Evolutionary conservation across 1,140 invertebrate species (phyloP).

Genomic region (Diabrotica virgifera): DNA sequence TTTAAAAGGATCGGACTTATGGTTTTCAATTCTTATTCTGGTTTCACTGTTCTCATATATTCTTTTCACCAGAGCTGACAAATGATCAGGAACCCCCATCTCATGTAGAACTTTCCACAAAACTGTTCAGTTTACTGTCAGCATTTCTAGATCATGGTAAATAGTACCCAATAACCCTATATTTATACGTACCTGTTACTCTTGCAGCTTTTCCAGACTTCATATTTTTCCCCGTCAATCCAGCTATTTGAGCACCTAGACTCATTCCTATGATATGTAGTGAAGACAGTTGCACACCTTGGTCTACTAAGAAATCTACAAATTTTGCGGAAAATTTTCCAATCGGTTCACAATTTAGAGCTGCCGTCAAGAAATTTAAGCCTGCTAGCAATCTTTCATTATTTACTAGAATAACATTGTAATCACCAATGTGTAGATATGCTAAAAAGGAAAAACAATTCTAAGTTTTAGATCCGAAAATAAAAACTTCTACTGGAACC

Average conservation of each 20-base stretch:
- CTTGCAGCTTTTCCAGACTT: conserved; percentile 40
- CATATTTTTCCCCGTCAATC: conserved; percentile 27
- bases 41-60: too few species aligned
- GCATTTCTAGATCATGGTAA: too few species aligned
- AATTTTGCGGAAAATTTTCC: conserved; percentile 48
- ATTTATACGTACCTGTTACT: conserved; percentile 38
- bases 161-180: not conserved
- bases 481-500: too few species aligned
- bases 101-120: too few species aligned
- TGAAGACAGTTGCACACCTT: conserved; percentile 22
- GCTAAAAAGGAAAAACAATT: conserved; percentile 37
- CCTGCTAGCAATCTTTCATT: conserved; percentile 48
- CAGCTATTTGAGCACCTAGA: conserved; percentile 49
- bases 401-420: conserved; percentile 52
- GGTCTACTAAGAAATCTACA: conserved; percentile 51
- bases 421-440: conserved; percentile 47
- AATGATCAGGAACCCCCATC: too few species aligned
- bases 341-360: conserved; percentile 50
- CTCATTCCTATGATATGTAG: conserved; percentile 52
- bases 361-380: conserved; percentile 51
- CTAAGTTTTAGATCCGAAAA: too few species aligned
- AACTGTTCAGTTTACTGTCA: too few species aligned
- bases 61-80: too few species aligned
- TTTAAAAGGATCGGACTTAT: too few species aligned
- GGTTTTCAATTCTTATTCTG: too few species aligned